Conservation (phyloP, 2,888 invertebrate species). For the Blastobasis adustella region DNA sequence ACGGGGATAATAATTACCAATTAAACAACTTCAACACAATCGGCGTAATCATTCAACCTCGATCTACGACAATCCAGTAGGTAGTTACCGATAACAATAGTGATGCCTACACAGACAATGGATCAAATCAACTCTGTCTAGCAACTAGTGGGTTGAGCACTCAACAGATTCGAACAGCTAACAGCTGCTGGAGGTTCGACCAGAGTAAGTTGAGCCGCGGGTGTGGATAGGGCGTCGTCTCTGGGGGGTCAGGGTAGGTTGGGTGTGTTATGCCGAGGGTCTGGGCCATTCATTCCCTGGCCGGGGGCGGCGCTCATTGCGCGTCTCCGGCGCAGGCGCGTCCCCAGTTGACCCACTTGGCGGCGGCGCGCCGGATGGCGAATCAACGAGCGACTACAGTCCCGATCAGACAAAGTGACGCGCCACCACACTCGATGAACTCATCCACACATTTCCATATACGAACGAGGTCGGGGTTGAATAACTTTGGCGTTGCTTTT, state of each 20-base stretch:
- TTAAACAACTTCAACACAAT: too few species aligned
- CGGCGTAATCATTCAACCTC: too few species aligned
- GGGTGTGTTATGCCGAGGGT: conserved; percentile 42
- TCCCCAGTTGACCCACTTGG: conserved; percentile 68
- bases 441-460: conserved; percentile 7
- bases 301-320: conserved; percentile 69
- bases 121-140: conserved; percentile 47
- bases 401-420: conserved; percentile 58
- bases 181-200: conserved; percentile 48
- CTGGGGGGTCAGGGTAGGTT: conserved; percentile 48
- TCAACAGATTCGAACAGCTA: conserved; percentile 49
- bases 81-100: conserved; percentile 18
- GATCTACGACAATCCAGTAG: conserved; percentile 3
- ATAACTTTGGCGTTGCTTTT: not conserved
- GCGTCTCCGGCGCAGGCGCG: conserved; percentile 68
- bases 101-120: conserved; percentile 25
- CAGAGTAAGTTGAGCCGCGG: conserved; percentile 36
- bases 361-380: conserved; percentile 50
- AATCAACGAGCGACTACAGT: conserved; percentile 56
- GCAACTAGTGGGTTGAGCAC: conserved; percentile 62
- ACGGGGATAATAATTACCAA: too few species aligned
- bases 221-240: conserved; percentile 26
- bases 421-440: conserved; percentile 25
- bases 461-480: conserved; percentile 3
- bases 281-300: conserved; percentile 58